These are phyloP conservation scores for Hypena proboscidalis DNA, from an alignment of 2,888 invertebrate genomes.

Conservation along the genomic window DNA sequence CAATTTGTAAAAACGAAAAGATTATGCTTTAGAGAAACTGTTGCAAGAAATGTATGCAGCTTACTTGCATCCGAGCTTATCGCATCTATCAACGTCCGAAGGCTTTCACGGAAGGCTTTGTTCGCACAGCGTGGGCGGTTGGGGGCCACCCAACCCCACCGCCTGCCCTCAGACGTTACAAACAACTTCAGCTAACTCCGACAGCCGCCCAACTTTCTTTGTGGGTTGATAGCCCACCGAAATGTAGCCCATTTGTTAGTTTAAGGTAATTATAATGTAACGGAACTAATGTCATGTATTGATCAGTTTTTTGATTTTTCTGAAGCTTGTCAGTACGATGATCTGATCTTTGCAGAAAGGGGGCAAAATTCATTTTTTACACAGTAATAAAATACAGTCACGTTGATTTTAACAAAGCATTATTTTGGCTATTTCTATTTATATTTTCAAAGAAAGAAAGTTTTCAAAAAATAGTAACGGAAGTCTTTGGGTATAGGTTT, in stretches of 20 bases:
- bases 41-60: slow-evolving; percentile 82
- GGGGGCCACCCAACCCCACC: slow-evolving; percentile 44
- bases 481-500: too few relatives aligned
- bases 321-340: too few relatives aligned
- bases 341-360: too few relatives aligned
- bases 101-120: slow-evolving; percentile 83
- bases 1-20: slow-evolving; percentile 44
- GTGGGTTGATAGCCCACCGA: slow-evolving; percentile 67
- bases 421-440: too few relatives aligned
- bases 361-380: too few relatives aligned
- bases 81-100: slow-evolving; percentile 79
- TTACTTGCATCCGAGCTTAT: slow-evolving; percentile 84
- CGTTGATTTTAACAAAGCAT: too few relatives aligned
- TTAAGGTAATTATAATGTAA: slow-evolving; percentile 39
- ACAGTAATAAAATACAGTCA: too few relatives aligned
- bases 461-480: too few relatives aligned
- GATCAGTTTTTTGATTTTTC: too few relatives aligned
- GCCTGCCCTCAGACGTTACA: slow-evolving; percentile 64
- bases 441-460: too few relatives aligned
- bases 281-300: too few relatives aligned
- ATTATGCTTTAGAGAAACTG: slow-evolving; percentile 65
- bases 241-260: slow-evolving; percentile 56
- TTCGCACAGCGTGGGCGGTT: slow-evolving; percentile 65
- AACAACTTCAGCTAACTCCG: slow-evolving; percentile 73
- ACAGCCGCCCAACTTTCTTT: slow-evolving; percentile 74